A percentile compares a stretch with the other conserved stretches of the same genome.
Evolutionary conservation across 2,797 vertebrate genomes (phyloP).

Genomic region (Zonotrichia albicollis): DNA sequence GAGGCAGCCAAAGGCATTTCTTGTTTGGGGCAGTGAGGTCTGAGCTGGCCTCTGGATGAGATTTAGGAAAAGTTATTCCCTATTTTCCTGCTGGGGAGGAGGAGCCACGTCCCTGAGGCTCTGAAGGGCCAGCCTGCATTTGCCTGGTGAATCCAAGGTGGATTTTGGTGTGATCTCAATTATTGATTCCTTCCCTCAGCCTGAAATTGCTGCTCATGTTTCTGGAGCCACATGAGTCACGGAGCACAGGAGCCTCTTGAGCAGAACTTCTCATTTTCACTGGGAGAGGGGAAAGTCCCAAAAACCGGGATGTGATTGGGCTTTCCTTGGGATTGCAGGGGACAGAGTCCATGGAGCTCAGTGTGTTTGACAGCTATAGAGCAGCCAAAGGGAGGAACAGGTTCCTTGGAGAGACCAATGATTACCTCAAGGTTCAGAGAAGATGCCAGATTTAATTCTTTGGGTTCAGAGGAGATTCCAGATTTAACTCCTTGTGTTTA

Average conservation of each 20-base stretch:
- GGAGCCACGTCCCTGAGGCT: neutral
- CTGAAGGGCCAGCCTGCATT: neutral
- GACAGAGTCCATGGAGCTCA: neutral
- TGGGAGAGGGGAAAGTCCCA: neutral
- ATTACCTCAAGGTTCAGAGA: neutral
- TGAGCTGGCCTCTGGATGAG: neutral
- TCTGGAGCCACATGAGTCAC: neutral
- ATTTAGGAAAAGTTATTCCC: neutral
- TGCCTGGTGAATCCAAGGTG: neutral
- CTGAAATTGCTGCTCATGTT: neutral
- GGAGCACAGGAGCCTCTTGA: neutral
- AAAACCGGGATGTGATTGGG: accelerated
- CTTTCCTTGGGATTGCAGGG: neutral
- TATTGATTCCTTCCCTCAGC: neutral
- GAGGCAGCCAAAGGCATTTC: neutral
- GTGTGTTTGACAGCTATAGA: neutral
- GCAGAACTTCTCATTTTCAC: neutral
- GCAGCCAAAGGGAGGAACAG: neutral
- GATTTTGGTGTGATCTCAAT: neutral
- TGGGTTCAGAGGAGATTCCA: neutral
- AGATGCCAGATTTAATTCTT: neutral
- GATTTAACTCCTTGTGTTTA: neutral
- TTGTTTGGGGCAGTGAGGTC: neutral
- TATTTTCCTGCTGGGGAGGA: neutral
- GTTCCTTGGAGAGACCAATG: neutral